A percentile compares a stretch with the other conserved stretches of the same genome.
These are phyloP conservation scores for Phocides pigmalion DNA, from an alignment of 1,140 invertebrate species.

Conservation along the genomic window DNA sequence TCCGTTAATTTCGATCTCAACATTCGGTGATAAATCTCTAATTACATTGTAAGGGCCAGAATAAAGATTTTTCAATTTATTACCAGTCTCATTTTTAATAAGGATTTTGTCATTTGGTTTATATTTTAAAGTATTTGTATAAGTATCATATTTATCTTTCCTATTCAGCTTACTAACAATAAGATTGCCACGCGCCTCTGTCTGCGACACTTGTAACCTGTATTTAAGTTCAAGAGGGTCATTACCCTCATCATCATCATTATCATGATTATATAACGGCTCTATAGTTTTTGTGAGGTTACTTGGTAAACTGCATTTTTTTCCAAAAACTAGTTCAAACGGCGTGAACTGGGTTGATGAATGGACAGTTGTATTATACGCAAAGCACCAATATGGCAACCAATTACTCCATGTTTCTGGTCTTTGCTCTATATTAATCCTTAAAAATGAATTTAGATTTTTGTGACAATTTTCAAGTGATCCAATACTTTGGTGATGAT, in stretches of 20 bases:
- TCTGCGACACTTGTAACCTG: slow-evolving; percentile 28
- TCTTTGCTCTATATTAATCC: slow-evolving; percentile 22
- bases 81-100: slow-evolving; percentile 28
- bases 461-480: slow-evolving; percentile 11
- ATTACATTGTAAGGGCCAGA: slow-evolving; percentile 28
- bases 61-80: slow-evolving; percentile 18
- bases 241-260: no score
- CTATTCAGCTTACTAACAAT: slow-evolving; percentile 18
- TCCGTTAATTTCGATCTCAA: slow-evolving; percentile 32
- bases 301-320: slow-evolving; percentile 2
- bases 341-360: not conserved
- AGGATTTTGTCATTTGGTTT: slow-evolving; percentile 21
- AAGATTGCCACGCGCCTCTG: slow-evolving; percentile 21
- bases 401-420: slow-evolving; percentile 26
- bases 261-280: not conserved
- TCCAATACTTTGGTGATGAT: not conserved
- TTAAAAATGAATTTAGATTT: slow-evolving; percentile 20
- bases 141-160: slow-evolving; percentile 30
- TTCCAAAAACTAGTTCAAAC: slow-evolving; percentile 1
- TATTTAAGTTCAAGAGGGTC: slow-evolving; percentile 25
- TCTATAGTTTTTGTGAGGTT: not conserved
- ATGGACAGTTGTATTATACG: not conserved
- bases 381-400: slow-evolving; percentile 25
- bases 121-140: slow-evolving; percentile 14
- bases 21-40: slow-evolving; percentile 32